Percentiles rank a stretch among this genome's conserved stretches.
These are phyloP conservation scores for Lepidurus packardi DNA, from an alignment of 1,140 invertebrate species.

Conservation along the genomic window DNA sequence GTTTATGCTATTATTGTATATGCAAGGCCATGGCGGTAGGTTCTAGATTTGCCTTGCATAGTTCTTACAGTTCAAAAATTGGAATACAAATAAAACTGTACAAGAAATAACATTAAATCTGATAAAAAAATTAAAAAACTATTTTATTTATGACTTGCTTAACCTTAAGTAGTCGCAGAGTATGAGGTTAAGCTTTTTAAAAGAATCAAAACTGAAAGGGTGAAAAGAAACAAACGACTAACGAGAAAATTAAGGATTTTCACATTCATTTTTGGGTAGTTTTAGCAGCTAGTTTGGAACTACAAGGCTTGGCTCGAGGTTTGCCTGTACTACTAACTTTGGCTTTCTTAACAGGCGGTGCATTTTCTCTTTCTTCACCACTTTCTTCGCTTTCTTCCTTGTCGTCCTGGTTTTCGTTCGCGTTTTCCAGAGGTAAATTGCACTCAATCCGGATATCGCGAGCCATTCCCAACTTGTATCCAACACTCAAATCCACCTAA, in stretches of 20 bases:
- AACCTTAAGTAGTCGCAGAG: too few relatives aligned
- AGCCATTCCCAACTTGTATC: not conserved
- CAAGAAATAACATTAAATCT: too few relatives aligned
- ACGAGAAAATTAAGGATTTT: not conserved
- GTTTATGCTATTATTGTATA: too few relatives aligned
- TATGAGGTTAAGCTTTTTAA: too few relatives aligned
- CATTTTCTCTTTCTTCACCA: not conserved
- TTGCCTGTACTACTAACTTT: not conserved
- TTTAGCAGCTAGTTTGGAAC: not conserved
- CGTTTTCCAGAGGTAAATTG: not conserved
- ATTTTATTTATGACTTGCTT: too few relatives aligned
- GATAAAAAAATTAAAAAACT: too few relatives aligned
- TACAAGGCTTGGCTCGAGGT: not conserved
- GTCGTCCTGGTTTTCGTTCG: not conserved
- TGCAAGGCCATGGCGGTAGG: too few relatives aligned
- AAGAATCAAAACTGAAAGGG: not conserved
- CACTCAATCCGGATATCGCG: not conserved
- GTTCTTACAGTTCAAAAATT: too few relatives aligned
- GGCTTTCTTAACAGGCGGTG: not conserved
- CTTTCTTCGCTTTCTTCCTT: not conserved
- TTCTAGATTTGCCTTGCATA: too few relatives aligned
- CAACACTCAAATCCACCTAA: not conserved
- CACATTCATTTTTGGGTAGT: not conserved
- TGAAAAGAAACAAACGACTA: not conserved
- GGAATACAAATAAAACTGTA: too few relatives aligned